These are phyloP conservation scores for Lagorchestes hirsutus DNA, from an alignment of 2,797 vertebrate species.

Conservation along the genomic window DNA sequence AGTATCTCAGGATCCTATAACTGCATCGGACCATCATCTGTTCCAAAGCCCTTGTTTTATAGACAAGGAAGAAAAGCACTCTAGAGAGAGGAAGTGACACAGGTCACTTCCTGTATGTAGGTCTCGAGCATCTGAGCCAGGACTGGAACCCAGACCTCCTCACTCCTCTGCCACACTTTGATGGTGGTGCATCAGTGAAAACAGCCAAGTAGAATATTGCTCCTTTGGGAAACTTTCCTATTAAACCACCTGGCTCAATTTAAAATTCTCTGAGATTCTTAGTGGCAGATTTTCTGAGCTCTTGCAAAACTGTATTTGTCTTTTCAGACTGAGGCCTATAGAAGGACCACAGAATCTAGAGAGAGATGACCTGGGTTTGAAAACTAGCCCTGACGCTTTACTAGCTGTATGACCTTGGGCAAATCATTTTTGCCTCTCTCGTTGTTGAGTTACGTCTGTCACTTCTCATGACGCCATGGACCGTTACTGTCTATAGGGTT, in stretches of 20 bases:
- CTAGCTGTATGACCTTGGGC: background rate
- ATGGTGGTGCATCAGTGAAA: background rate
- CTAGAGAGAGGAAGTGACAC: background rate
- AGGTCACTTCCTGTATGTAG: too few relatives aligned
- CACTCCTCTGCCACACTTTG: background rate
- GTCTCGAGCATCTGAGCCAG: background rate
- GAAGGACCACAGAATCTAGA: background rate
- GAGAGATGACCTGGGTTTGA: background rate
- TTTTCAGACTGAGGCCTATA: background rate
- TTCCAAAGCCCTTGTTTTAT: background rate
- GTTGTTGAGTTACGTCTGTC: background rate
- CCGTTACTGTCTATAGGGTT: background rate
- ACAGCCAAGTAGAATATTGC: background rate
- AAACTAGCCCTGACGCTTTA: background rate
- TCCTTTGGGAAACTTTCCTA: background rate
- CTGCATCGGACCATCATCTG: background rate
- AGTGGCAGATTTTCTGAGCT: too few relatives aligned
- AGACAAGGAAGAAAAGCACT: background rate
- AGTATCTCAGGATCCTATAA: background rate
- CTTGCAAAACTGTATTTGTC: fast-evolving
- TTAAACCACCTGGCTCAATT: background rate
- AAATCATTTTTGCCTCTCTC: background rate
- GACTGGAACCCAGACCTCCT: background rate
- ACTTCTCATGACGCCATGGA: background rate
- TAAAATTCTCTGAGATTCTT: background rate